Base-by-base conservation (phyloP, 2,888 invertebrate species). In the Ochlodes sylvanus region DNA sequence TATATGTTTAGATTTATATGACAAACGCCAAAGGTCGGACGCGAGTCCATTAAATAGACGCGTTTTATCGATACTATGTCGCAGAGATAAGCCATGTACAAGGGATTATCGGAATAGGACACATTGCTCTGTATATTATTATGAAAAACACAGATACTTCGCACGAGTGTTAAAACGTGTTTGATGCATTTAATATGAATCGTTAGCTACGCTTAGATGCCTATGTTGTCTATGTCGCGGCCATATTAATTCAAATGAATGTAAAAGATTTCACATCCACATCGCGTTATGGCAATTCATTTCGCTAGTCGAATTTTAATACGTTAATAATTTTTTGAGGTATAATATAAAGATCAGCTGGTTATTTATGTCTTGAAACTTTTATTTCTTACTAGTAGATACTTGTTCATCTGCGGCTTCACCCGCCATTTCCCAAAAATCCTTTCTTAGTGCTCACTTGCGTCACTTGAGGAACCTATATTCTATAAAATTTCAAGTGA, bases 11-110 rank as follows among this genome's bases (percentile, higher is more conserved):
- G 14, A 57, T 55, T 55, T 32, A 34, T 14, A 38, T 38, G 38
- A 38, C 21, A 12, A 41, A 5, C 19, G 44, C 10, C 15, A 60
- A 15, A 44, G 60, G 42, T 44, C 60, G 44, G 15, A 44, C 44
- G 27, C 42, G 21, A 10, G 44, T 10, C 17, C 41, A 27, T 27
- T 44, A n/a, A 21, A 44, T 44, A 21, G 41, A 58, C 60, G 44
- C 60, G 44, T 14, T 44, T 60, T 60, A 60, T 60, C 60, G 44
- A 60, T 60, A 44, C 15, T 15, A 21, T 19, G 9, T 58, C 14
- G 19, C 15, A 5, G 54, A 42, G 60, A 60, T 60, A 44, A 60
- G 27, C 27, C 60, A 60, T 44, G 60, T 44, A 3, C 44, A 27
- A 9, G 4, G 17, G 21, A 21, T 58, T 41, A 41, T 57, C 27